These are phyloP conservation scores for Oophaga pumilio DNA, from an alignment of 2,113 vertebrate species.

Conservation along the genomic window DNA sequence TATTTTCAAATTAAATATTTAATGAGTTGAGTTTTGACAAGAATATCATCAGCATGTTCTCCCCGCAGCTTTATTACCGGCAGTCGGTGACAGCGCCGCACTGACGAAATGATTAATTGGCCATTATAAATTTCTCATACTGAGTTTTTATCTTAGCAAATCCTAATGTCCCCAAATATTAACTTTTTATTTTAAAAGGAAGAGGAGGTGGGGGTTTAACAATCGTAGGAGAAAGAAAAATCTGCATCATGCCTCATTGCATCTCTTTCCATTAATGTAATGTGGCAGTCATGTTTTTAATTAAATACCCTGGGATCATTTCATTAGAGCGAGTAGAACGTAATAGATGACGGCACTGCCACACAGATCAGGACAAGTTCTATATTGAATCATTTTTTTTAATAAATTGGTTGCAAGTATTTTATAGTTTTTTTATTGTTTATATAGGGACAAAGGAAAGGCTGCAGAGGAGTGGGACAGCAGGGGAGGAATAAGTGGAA, in stretches of 20 bases:
- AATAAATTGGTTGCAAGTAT: neutral
- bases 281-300: slow-evolving; percentile 42
- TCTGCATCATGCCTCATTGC: slow-evolving; percentile 10
- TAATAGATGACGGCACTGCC: neutral
- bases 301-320: slow-evolving; percentile 18
- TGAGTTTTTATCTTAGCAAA: slow-evolving; percentile 3
- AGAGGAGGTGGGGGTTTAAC: neutral
- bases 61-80: slow-evolving; percentile 15
- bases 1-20: neutral
- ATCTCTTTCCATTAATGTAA: neutral
- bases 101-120: slow-evolving; percentile 29
- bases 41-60: slow-evolving; percentile 62
- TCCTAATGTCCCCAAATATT: neutral
- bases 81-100: neutral
- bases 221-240: neutral
- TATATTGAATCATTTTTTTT: neutral
- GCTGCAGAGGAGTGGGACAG: too few relatives aligned
- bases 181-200: neutral
- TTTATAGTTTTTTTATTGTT: too few relatives aligned
- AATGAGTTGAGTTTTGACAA: slow-evolving; percentile 72
- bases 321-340: neutral
- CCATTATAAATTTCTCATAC: neutral
- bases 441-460: too few relatives aligned
- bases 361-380: neutral
- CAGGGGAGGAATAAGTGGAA: neutral